A percentile compares a stretch with the other conserved stretches of the same genome.
phyloP scores from a whole-genome alignment of 2,113 vertebrate genomes.

The Beaufortia kweichowensis region DNA sequence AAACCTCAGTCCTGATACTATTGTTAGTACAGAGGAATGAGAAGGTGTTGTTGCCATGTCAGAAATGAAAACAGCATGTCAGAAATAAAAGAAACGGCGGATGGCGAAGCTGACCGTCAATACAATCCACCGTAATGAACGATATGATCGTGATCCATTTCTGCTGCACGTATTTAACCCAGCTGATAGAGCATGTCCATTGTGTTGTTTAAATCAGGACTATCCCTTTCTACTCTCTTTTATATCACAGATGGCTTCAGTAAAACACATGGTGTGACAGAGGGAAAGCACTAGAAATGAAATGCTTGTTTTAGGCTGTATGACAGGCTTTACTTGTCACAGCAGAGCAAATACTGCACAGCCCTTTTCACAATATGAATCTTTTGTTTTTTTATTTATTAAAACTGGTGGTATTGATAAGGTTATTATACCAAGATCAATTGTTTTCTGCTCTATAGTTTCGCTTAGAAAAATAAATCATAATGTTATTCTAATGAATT shows the following conservation, averaged over 20 bases:
- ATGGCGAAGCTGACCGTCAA: neutral
- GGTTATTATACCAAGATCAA: no score
- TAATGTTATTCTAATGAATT: no score
- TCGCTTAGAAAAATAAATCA: no score
- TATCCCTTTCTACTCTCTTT: neutral
- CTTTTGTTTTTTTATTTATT: no score
- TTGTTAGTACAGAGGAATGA: neutral
- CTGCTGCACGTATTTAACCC: neutral
- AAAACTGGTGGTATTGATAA: no score
- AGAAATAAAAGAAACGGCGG: neutral
- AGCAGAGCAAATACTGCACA: conserved; percentile 1
- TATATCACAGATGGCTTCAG: neutral
- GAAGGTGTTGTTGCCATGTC: conserved; percentile 5
- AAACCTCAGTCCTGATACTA: neutral
- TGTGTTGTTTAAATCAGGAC: conserved; percentile 8
- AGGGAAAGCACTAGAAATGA: neutral
- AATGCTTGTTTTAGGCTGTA: neutral
- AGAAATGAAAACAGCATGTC: conserved; percentile 23
- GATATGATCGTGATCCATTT: neutral
- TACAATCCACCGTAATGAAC: neutral
- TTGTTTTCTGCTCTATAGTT: no score
- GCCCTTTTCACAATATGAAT: no score
- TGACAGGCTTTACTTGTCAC: neutral
- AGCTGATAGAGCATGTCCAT: neutral
- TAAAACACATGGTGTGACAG: conserved; percentile 23